Evolutionary conservation across 2,888 invertebrate species (phyloP).

Genomic region (Microplitis deprimator): DNA sequence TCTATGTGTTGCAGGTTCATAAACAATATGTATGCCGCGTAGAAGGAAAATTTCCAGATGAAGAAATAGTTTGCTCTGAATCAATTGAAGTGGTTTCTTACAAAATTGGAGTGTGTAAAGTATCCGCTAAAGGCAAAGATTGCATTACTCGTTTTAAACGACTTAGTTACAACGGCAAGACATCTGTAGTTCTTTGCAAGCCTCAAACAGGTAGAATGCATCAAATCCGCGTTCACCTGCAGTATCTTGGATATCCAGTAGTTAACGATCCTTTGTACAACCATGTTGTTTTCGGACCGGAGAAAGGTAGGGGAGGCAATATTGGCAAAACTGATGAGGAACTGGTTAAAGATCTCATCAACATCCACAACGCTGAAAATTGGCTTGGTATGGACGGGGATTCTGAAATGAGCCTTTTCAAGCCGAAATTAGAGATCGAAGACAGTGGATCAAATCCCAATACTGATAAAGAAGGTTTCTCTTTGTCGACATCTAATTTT

Average conservation of each 20-base stretch:
- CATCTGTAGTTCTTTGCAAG: slow-evolving; percentile 94
- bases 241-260: slow-evolving; percentile 97
- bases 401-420: slow-evolving; percentile 86
- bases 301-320: slow-evolving; percentile 90
- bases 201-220: slow-evolving; percentile 99
- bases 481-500: slow-evolving; percentile 71
- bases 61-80: slow-evolving; percentile 87
- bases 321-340: slow-evolving; percentile 92
- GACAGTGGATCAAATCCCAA: slow-evolving; percentile 74
- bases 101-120: slow-evolving; percentile 96
- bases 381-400: slow-evolving; percentile 94
- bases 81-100: slow-evolving; percentile 95
- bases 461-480: slow-evolving; percentile 76
- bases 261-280: slow-evolving; percentile 98
- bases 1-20: slow-evolving; percentile 74
- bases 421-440: slow-evolving; percentile 80
- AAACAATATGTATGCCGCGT: slow-evolving; percentile 97
- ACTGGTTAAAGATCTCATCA: slow-evolving; percentile 88
- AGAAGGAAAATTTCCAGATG: slow-evolving; percentile 95
- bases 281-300: slow-evolving; percentile 94
- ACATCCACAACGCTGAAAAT: slow-evolving; percentile 94
- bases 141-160: slow-evolving; percentile 93
- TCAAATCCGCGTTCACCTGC: slow-evolving; percentile 98
- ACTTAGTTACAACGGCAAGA: slow-evolving; percentile 88
- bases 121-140: slow-evolving; percentile 92